A percentile compares a stretch with the other conserved stretches of the same genome.
These are phyloP conservation scores for Tridacna gigas DNA, from an alignment of 2,888 invertebrate genomes.

Conservation along the genomic window DNA sequence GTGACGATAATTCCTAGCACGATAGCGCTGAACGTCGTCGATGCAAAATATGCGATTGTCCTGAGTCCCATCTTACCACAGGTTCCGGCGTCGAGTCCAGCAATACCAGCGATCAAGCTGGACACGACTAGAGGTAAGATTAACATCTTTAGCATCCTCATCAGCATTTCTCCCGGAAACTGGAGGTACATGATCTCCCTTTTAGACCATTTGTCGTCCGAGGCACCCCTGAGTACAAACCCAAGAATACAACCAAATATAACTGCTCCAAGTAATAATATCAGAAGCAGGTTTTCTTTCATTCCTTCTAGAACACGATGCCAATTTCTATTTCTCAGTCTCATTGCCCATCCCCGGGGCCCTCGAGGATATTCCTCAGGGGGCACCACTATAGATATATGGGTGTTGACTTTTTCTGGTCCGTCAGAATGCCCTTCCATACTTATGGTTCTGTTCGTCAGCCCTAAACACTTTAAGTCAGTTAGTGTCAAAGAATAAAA, in stretches of 20 bases:
- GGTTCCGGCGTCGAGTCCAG: conserved; percentile 94
- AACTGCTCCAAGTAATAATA: conserved; percentile 80
- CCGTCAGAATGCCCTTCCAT: conserved; percentile 63
- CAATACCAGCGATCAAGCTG: conserved; percentile 94
- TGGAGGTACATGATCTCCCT: conserved; percentile 97
- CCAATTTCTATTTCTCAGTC: conserved; percentile 57
- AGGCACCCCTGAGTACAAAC: conserved; percentile 67
- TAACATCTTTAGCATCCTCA: conserved; percentile 97
- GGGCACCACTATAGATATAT: conserved; percentile 72
- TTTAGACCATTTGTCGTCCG: conserved; percentile 69
- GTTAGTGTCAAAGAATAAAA: no score
- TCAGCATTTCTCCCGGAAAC: conserved; percentile 96
- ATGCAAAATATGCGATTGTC: conserved; percentile 95
- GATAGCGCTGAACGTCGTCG: conserved; percentile 96
- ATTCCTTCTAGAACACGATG: conserved; percentile 70
- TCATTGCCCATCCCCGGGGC: conserved; percentile 47
- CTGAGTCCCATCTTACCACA: conserved; percentile 95
- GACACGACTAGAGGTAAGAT: conserved; percentile 94
- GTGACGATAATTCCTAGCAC: conserved; percentile 95
- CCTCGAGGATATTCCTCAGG: conserved; percentile 69
- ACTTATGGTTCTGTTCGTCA: not conserved
- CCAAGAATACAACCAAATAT: conserved; percentile 81
- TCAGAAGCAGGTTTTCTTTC: conserved; percentile 81
- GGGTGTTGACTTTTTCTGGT: conserved; percentile 74
- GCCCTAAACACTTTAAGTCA: no score